Evolutionary conservation across 2,113 vertebrate genomes (phyloP).

Genomic region (Microtus richardsoni): DNA sequence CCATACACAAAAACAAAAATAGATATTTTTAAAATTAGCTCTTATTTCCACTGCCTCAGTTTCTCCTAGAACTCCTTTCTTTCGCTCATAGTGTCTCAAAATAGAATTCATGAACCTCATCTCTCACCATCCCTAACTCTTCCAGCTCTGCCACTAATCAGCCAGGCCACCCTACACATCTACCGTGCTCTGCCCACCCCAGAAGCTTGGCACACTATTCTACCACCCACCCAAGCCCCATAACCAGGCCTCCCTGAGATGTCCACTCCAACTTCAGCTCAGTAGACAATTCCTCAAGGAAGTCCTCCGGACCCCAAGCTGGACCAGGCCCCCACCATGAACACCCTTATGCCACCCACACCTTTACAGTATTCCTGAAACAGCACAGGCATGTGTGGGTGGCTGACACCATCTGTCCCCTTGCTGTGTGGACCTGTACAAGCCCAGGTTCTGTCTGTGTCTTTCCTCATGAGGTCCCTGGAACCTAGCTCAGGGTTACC

Average conservation of each 20-base stretch:
- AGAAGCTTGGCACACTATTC: not conserved
- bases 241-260: not conserved
- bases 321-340: not conserved
- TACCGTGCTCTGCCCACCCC: not conserved
- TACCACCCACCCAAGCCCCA: not conserved
- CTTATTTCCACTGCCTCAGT: not conserved
- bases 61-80: not conserved
- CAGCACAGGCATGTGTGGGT: not conserved
- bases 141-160: not conserved
- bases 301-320: not conserved
- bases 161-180: not conserved
- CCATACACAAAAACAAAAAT: not conserved
- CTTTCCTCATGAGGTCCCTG: not conserved
- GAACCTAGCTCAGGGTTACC: not conserved
- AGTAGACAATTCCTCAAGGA: not conserved
- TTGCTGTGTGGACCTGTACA: accelerated
- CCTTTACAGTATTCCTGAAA: not conserved
- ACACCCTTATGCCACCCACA: not conserved
- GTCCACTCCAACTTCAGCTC: not conserved
- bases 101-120: not conserved
- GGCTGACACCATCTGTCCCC: not conserved
- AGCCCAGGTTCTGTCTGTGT: not conserved
- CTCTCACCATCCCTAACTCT: not conserved
- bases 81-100: not conserved
- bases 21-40: not conserved